Conservation (phyloP, 2,113 vertebrate species). For the Bos taurus region ARS-UCD2.0 NC_037338.1:53688001-53688500, state of each 20-base stretch:
- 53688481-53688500: too few species aligned
- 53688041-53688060: neutral
- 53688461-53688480: too few species aligned
- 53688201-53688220: neutral
- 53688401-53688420: too few species aligned
- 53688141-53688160: neutral
- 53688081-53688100: neutral
- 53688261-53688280: neutral
- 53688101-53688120: neutral
- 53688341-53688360: neutral
- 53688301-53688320: neutral
- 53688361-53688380: neutral
- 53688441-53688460: too few species aligned
- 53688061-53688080: accelerated
- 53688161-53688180: neutral
- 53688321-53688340: neutral
- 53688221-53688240: neutral
- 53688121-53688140: accelerated
- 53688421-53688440: too few species aligned
- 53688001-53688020: neutral
- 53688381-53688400: neutral
- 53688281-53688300: neutral
- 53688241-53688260: neutral
- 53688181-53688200: neutral
- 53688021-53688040: neutral